Base-by-base conservation (phyloP, 2,797 vertebrate species). In the Apogon hyalosoma region DNA sequence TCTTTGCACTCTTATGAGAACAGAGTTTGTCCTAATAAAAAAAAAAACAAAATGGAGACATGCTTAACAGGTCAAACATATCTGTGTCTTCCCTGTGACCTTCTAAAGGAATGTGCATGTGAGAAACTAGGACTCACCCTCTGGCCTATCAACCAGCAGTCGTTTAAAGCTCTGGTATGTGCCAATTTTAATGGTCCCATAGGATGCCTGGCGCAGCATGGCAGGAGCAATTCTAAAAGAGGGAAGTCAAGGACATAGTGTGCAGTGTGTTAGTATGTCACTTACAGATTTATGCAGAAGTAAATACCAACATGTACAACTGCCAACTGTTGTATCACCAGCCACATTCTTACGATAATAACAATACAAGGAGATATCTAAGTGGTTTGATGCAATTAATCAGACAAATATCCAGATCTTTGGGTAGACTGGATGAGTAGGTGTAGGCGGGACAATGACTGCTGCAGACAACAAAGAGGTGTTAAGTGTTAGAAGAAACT, bases 151-250 rank as follows among this genome's bases (percentile, higher is more conserved):
- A 16, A 97, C 97, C 3, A 98, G 92, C 59, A 98, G 89, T 14
- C 95, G 92, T 90, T 99, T 99, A 56, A 99, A 77, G 46, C 94
- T 99, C 88, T 99, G 97, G 86, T 99, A 99, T 61, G 96, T 98
- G 54, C 97, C 97, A 15, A 99, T 98, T 91, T 99, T 99, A 46
- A 99, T 98, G 80, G 97, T 99, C 83, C 97, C 97, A 1, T 99
- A 99, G 0, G 97, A 99, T 2, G 97, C 97, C 78, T 99, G 97
- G 14, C 97, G 93, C 14, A 99, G 92, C 77, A 98, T 92, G 0
- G 97, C 97, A 0, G 97, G 97, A 38, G 96, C 95, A 1, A 99
- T 95, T 83, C 97, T 98, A 88, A 43, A 59, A 74, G 28, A 38
- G 43, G 11, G 18, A 73, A 45, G 63, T 40, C 14, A 64, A 7